These are phyloP conservation scores for Typhlichthys subterraneus DNA, from an alignment of 2,797 vertebrate species.

Conservation along the genomic window DNA sequence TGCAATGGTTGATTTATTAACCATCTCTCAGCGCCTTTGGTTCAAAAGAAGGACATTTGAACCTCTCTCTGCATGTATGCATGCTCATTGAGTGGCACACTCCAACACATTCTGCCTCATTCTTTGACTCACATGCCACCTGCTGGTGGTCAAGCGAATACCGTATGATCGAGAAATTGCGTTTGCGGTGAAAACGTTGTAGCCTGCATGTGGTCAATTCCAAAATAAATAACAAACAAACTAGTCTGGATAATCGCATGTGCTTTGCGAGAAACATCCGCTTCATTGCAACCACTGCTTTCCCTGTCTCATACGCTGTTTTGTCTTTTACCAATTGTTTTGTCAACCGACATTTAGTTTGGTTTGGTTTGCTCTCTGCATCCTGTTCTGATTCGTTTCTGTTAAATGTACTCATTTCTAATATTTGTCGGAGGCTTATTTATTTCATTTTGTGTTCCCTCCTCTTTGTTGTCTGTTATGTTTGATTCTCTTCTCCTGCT, in stretches of 20 bases:
- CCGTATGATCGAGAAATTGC: too few species aligned
- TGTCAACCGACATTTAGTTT: neutral
- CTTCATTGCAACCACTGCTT: conserved; percentile 72
- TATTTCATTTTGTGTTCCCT: conserved; percentile 84
- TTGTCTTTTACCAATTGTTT: conserved; percentile 48
- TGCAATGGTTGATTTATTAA: conserved; percentile 5
- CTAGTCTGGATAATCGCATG: conserved; percentile 73
- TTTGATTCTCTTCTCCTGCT: neutral
- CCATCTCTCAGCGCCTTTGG: conserved; percentile 1
- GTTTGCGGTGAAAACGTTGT: conserved; percentile 45
- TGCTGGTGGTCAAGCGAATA: conserved; percentile 12
- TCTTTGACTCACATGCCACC: conserved; percentile 24
- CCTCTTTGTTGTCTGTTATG: conserved; percentile 63
- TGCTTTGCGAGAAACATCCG: conserved; percentile 65
- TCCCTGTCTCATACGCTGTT: conserved; percentile 67
- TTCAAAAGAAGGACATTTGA: conserved; percentile 13
- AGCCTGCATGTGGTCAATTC: conserved; percentile 64
- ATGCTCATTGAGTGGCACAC: conserved; percentile 36
- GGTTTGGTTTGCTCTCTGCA: conserved; percentile 32
- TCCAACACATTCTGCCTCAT: conserved; percentile 30
- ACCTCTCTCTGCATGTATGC: conserved; percentile 32
- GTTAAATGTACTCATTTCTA: conserved; percentile 70
- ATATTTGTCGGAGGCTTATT: conserved; percentile 81
- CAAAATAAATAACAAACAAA: neutral
- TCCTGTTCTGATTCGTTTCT: conserved; percentile 67